Conservation (phyloP, 2,888 invertebrate genomes). For the Trichopria drosophilae region DNA sequence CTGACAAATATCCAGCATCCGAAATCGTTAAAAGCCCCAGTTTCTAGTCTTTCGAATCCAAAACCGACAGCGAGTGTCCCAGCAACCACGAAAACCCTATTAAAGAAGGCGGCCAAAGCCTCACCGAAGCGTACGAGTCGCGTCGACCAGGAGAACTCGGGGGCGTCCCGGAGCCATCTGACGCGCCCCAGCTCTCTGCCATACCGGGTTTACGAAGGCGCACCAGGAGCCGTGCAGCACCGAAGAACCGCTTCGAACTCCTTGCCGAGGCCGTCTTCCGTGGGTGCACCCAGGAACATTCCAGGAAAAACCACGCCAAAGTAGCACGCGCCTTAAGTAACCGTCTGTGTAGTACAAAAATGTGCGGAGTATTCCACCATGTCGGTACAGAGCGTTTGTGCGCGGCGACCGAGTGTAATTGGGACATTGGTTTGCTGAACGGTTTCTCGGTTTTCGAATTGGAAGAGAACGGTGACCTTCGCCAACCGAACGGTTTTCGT, state of each 20-base stretch:
- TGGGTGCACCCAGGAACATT: conserved; percentile 41
- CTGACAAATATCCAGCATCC: conserved; percentile 41
- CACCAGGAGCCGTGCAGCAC: conserved; percentile 59
- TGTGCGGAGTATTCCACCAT: too few relatives aligned
- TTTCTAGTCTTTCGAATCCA: too few relatives aligned
- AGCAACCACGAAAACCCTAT: conserved; percentile 45
- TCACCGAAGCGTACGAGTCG: conserved; percentile 63
- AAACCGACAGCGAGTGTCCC: conserved; percentile 53
- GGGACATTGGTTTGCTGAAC: too few relatives aligned
- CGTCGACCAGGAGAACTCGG: conserved; percentile 63
- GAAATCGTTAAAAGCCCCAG: conserved; percentile 31
- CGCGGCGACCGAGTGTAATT: too few relatives aligned
- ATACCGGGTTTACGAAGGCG: conserved; percentile 57
- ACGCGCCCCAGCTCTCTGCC: conserved; percentile 72
- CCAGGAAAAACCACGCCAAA: conserved; percentile 55
- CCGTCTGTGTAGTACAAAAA: too few relatives aligned
- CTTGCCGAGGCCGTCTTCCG: conserved; percentile 61
- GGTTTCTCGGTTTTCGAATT: too few relatives aligned
- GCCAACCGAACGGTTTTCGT: too few relatives aligned
- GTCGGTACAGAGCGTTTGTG: too few relatives aligned
- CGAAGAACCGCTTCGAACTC: conserved; percentile 73
- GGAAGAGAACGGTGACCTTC: too few relatives aligned
- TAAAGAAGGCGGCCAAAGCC: conserved; percentile 38
- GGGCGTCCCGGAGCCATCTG: conserved; percentile 55
- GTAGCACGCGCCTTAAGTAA: too few relatives aligned